Conservation (phyloP, 2,113 vertebrate genomes). For the Phycodurus eques region DNA sequence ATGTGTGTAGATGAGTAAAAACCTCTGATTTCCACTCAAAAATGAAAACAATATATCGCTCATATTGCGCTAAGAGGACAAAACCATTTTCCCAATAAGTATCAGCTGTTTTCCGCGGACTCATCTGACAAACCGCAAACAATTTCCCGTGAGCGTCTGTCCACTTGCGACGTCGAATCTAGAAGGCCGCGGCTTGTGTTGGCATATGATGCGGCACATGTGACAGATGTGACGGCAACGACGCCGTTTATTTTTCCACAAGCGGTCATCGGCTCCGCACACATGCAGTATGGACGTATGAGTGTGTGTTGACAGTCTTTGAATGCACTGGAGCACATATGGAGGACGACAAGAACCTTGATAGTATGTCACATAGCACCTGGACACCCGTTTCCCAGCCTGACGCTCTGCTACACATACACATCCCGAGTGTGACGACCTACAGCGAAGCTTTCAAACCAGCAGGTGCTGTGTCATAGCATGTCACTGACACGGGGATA, state of each 20-base stretch:
- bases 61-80: too few relatives aligned
- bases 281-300: neutral
- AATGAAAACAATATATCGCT: too few relatives aligned
- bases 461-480: neutral
- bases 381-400: slow-evolving; percentile 16
- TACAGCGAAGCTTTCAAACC: neutral
- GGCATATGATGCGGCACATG: too few relatives aligned
- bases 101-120: too few relatives aligned
- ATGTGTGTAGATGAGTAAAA: neutral
- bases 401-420: neutral
- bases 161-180: too few relatives aligned
- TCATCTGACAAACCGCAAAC: too few relatives aligned
- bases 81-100: too few relatives aligned
- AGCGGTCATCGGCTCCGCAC: neutral
- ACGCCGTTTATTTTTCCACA: slow-evolving; percentile 52
- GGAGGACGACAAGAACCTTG: slow-evolving; percentile 58
- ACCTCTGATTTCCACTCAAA: too few relatives aligned
- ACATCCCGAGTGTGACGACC: neutral
- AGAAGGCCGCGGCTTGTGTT: too few relatives aligned
- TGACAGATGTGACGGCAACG: slow-evolving; percentile 8
- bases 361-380: slow-evolving; percentile 48
- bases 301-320: slow-evolving; percentile 21
- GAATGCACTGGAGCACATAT: slow-evolving; percentile 36
- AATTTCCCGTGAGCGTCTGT: too few relatives aligned
- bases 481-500: neutral